Base-by-base conservation (phyloP, 2,888 invertebrate species). In the Mythimna loreyi region DNA sequence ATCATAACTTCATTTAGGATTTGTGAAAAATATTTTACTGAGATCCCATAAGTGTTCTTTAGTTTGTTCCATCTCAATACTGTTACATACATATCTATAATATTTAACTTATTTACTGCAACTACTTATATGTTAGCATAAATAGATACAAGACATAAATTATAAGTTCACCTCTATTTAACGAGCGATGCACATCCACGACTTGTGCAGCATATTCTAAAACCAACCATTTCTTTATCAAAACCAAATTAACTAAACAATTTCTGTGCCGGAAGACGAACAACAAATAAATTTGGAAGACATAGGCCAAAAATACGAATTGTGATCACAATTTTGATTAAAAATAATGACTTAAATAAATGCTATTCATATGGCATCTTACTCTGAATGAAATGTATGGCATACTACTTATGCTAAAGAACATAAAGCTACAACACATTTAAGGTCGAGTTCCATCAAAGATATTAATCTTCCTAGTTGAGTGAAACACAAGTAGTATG, bases 141-240 rank as follows among this genome's bases (percentile, higher is more conserved):
- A 87, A 90, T 86, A 89, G 80, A 83, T 83, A 92, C 95, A 95
- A 95, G 95, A 94, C 94, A 94, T 93, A 90, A 92, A 89, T 90
- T 87, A 87, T 86, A 85, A 92, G 94, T 94, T 95, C 95, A 95
- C 95, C 95, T 94, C 92, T 91, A 86, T 86, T 82, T 86, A 90
- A 91, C 94, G 94, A 92, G 90, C 92, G 90, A 90, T 88, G 87
- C 92, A 91, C 90, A 86, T 81, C 75, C 81, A 82, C 83, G 50
- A 81, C 80, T 86, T 89, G 92, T 92, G 92, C 93, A 90, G 89
- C 86, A 91, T 91, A 92, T 91, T 89, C 89, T 80, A 81, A 85
- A 86, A 76, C 74, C 80, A 81, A 71, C 67, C 58, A 79, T 59
- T 56, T 67, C 61, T 57, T 72, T 52, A 36, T 68, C 78, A 65